Evolutionary conservation across 1,140 invertebrate species (phyloP).

Genomic region (Rhagoletis pomonella): DNA sequence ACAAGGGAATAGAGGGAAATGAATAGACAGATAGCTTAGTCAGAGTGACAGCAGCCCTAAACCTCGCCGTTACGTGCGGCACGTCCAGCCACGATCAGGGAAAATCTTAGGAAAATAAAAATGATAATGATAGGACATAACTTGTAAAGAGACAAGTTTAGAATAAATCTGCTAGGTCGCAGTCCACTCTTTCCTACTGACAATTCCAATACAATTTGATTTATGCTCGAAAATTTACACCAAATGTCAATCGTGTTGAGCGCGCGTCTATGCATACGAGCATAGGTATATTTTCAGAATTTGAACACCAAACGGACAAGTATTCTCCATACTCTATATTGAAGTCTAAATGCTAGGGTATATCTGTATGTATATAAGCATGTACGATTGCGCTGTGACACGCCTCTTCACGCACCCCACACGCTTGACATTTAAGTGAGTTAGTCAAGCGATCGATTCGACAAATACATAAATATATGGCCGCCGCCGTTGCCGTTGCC

Average conservation of each 20-base stretch:
- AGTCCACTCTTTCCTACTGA: background rate
- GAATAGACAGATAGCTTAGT: no score
- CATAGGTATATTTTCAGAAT: background rate
- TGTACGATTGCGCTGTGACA: background rate
- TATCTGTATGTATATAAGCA: background rate
- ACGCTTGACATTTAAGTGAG: constrained; percentile 11
- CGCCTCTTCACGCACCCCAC: constrained; percentile 37
- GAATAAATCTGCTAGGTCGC: no score
- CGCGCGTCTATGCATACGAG: background rate
- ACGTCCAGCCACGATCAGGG: no score
- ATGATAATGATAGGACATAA: no score
- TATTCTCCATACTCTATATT: constrained; percentile 23
- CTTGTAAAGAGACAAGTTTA: no score
- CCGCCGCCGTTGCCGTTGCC: background rate
- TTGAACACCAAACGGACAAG: constrained; percentile 11
- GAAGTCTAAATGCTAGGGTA: background rate
- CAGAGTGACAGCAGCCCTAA: no score
- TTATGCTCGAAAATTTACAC: constrained; percentile 68
- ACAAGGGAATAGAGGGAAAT: no score
- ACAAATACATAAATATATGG: constrained; percentile 8
- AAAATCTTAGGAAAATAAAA: no score
- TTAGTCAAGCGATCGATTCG: constrained; percentile 25
- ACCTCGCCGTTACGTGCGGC: no score
- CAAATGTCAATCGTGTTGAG: constrained; percentile 61
- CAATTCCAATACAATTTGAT: constrained; percentile 62